phyloP scores from a whole-genome alignment of 53 echinoderm and acorn worm species.

The Astropecten irregularis region DNA sequence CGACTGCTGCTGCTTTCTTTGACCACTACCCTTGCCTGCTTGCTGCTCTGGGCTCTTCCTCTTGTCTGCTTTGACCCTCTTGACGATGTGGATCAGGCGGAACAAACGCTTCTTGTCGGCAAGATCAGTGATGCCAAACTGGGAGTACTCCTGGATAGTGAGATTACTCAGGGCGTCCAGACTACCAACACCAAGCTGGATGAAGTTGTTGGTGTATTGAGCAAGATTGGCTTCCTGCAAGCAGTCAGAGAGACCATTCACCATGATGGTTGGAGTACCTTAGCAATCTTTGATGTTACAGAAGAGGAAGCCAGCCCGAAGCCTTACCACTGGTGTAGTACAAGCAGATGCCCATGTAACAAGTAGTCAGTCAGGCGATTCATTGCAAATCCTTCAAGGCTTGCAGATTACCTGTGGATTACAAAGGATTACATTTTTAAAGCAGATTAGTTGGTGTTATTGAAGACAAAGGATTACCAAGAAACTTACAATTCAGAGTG shows the following conservation, averaged over 20 bases:
- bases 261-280: too few species aligned
- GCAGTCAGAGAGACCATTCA: conserved; percentile 59
- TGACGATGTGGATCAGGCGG: conserved; percentile 66
- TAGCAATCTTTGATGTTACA: too few species aligned
- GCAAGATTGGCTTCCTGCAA: conserved; percentile 76
- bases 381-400: too few species aligned
- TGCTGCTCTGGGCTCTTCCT: neutral
- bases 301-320: too few species aligned
- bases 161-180: conserved; percentile 59
- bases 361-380: too few species aligned
- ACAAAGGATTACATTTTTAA: too few species aligned
- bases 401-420: too few species aligned
- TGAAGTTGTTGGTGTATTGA: conserved; percentile 69
- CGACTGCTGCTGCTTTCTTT: neutral
- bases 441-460: too few species aligned
- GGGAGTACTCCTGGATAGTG: conserved; percentile 74
- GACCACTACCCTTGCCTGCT: neutral
- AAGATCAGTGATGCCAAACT: conserved; percentile 65
- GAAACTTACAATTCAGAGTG: too few species aligned
- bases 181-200: conserved; percentile 56
- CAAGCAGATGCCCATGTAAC: too few species aligned
- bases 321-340: too few species aligned
- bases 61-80: conserved; percentile 43
- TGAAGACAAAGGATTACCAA: too few species aligned
- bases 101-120: conserved; percentile 79